Base-by-base conservation (phyloP, 2,113 vertebrate species). In the Oreochromis spilurus region DNA sequence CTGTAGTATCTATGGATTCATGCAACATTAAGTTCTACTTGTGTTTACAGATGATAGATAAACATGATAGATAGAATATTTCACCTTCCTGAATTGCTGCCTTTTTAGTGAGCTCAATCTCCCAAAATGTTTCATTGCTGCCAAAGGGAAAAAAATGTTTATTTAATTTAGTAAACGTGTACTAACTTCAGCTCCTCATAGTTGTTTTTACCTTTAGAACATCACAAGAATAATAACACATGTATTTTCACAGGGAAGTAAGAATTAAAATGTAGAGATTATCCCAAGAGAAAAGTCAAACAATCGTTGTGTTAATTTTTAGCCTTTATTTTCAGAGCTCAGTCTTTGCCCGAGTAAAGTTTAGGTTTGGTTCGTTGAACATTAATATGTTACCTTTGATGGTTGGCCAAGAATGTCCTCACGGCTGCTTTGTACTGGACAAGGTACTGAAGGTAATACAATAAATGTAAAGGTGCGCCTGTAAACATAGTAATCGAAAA, bases 211-310 rank as follows among this genome's bases (percentile, higher is more conserved):
- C 24, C 2, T 75, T 48, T 29, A 16, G 26, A 70, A 81, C 8
- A 8, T 26, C 17, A 34, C 0, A 12, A 6, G 29, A 2, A n/a
- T 48, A 36, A 38, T 9, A 60, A 52, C 17, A 2, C 0, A 6
- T 1, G 1, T 14, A 45, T 53, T 19, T 19, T 43, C 4, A 78
- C 43, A 82, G 4, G 81, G 19, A 82, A 77, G 29, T 60, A 53
- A 78, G 21, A 48, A 75, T 36, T 45, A 36, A 10, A 17, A 31
- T 45, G 34, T 5, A 77, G 53, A 70, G 34, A 26, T 1, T 79
- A 6, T 79, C 19, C 55, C 45, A 77, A 43, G 26, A 81, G 7
- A 48, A 45, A 78, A 43, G 36, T 34, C 29, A 16, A 1, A 50
- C 5, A 16, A 55, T 72, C 8, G 4, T 12, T 80, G 34, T 67